Evolutionary conservation across 2,888 invertebrate genomes (phyloP).

Genomic region (Epinotia brunnichana): DNA sequence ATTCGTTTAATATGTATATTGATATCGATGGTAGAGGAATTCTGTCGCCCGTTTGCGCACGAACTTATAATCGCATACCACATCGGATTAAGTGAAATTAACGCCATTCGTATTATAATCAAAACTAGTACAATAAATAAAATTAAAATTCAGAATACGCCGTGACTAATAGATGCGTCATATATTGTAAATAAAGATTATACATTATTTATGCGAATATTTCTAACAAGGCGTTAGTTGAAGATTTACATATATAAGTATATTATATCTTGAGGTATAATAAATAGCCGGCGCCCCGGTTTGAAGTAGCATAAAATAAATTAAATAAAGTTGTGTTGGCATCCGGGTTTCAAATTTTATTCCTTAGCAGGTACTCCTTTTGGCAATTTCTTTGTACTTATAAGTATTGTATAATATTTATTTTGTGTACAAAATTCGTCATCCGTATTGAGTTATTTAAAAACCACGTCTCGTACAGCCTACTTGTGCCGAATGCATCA

Average conservation of each 20-base stretch:
- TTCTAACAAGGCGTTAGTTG: slow-evolving; percentile 47
- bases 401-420: too few relatives aligned
- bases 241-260: slow-evolving; percentile 48
- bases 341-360: slow-evolving; percentile 1
- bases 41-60: not conserved
- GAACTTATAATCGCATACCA: slow-evolving; percentile 52
- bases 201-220: slow-evolving; percentile 66
- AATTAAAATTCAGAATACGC: slow-evolving; percentile 61
- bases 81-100: slow-evolving; percentile 70
- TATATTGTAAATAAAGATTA: slow-evolving; percentile 54
- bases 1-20: not conserved
- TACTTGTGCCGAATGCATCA: slow-evolving; percentile 34
- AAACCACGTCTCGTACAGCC: slow-evolving; percentile 31
- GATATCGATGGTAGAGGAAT: not conserved
- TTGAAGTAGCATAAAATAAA: slow-evolving; percentile 5
- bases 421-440: slow-evolving; percentile 3
- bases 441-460: slow-evolving; percentile 22
- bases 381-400: too few relatives aligned
- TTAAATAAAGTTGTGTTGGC: slow-evolving; percentile 1
- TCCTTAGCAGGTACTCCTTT: not conserved
- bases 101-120: slow-evolving; percentile 50
- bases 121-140: slow-evolving; percentile 61
- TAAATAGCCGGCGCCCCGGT: slow-evolving; percentile 32
- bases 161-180: slow-evolving; percentile 52
- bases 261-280: slow-evolving; percentile 13